Evolutionary conservation across 2,797 vertebrate species (phyloP).

Genomic region (Silurus lanzhouensis): DNA sequence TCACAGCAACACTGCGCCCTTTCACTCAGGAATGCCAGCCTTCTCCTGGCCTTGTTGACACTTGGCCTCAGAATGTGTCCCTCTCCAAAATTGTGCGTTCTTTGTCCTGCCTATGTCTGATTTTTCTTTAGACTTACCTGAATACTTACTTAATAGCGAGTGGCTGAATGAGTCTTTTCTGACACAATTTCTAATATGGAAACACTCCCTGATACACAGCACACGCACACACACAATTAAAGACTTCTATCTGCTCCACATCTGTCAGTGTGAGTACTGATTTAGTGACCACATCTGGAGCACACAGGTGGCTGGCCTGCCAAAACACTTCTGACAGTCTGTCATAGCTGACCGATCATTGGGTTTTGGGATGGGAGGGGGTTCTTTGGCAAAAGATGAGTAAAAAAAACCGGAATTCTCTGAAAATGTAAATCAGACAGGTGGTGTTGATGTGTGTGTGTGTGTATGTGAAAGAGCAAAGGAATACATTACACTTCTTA

Average conservation of each 20-base stretch:
- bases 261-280: conserved; percentile 61
- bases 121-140: conserved; percentile 10
- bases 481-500: conserved; percentile 15
- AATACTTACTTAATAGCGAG: conserved; percentile 4
- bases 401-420: conserved; percentile 44
- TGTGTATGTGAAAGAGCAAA: background rate
- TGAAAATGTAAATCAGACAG: conserved; percentile 59
- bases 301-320: conserved; percentile 54
- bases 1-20: conserved; percentile 56
- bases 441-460: background rate
- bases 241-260: conserved; percentile 42
- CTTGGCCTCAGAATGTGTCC: conserved; percentile 35
- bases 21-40: conserved; percentile 60
- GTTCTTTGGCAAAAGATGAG: conserved; percentile 38
- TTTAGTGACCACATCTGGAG: conserved; percentile 68
- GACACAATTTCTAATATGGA: conserved; percentile 32
- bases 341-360: conserved; percentile 61
- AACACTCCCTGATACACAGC: background rate
- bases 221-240: conserved; percentile 30
- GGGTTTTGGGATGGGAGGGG: conserved; percentile 38
- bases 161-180: conserved; percentile 10
- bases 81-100: background rate
- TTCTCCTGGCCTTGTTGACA: conserved; percentile 54
- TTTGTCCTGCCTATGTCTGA: conserved; percentile 8
- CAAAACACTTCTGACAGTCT: conserved; percentile 54